A percentile compares a stretch with the other conserved stretches of the same genome.
phyloP scores from a whole-genome alignment of 2,888 invertebrate genomes.

The Hypena proboscidalis region DNA sequence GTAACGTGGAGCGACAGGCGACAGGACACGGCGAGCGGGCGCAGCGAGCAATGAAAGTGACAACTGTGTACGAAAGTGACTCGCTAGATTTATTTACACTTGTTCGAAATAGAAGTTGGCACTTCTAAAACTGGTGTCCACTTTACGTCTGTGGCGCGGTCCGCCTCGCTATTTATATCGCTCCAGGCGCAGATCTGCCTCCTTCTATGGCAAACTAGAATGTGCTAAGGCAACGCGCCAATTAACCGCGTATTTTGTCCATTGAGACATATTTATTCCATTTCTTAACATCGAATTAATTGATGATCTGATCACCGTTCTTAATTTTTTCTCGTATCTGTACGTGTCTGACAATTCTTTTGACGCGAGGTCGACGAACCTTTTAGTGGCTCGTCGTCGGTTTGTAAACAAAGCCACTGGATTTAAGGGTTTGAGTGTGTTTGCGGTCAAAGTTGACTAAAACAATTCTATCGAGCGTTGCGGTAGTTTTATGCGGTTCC shows the following conservation, averaged over 20 bases:
- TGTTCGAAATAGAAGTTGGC: slow-evolving; percentile 77
- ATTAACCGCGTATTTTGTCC: slow-evolving; percentile 66
- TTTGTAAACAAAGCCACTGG: slow-evolving; percentile 63
- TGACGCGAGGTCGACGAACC: slow-evolving; percentile 66
- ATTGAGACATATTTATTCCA: slow-evolving; percentile 67
- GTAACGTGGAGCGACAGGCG: slow-evolving; percentile 10
- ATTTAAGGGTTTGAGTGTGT: slow-evolving; percentile 57
- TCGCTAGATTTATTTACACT: slow-evolving; percentile 81
- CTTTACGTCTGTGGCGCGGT: slow-evolving; percentile 69
- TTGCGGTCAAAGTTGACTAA: slow-evolving; percentile 54
- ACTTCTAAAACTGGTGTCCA: slow-evolving; percentile 81
- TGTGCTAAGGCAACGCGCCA: slow-evolving; percentile 59
- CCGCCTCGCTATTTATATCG: slow-evolving; percentile 76
- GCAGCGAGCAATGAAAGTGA: slow-evolving; percentile 74
- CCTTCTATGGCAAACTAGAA: slow-evolving; percentile 79
- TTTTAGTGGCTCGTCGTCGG: slow-evolving; percentile 61
- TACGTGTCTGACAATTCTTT: slow-evolving; percentile 50
- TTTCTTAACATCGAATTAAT: slow-evolving; percentile 62
- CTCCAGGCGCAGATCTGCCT: slow-evolving; percentile 69
- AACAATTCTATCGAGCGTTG: slow-evolving; percentile 39
- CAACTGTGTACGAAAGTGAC: slow-evolving; percentile 76
- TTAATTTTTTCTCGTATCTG: slow-evolving; percentile 49
- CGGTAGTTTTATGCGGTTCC: slow-evolving; percentile 31
- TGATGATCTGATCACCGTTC: slow-evolving; percentile 50
- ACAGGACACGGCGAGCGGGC: slow-evolving; percentile 55